Conservation (phyloP, 1,140 invertebrate species). For the Drosophila mayri region DNA sequence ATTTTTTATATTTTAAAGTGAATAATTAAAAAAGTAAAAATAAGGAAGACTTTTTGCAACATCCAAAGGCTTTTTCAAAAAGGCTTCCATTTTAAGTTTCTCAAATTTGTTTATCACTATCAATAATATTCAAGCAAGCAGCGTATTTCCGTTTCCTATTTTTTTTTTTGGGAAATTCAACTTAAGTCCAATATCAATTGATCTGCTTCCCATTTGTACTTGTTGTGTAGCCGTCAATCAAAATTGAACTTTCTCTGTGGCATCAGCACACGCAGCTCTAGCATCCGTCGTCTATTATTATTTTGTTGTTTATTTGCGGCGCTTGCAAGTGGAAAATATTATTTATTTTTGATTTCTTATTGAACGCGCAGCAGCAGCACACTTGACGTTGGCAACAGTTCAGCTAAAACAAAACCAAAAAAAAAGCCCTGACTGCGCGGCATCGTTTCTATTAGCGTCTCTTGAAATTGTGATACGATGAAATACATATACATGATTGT, state of each 20-base stretch:
- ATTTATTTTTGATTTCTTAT: conserved; percentile 55
- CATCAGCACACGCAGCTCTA: conserved; percentile 55
- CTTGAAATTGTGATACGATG: conserved; percentile 45
- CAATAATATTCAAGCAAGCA: background rate
- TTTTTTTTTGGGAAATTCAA: background rate
- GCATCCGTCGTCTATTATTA: conserved; percentile 11
- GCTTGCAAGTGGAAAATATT: conserved; percentile 59
- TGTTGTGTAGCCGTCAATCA: conserved; percentile 64
- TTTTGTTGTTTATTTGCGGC: conserved; percentile 43
- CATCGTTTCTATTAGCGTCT: conserved; percentile 54
- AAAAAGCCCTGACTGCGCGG: conserved; percentile 2
- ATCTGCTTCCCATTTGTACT: conserved; percentile 13
- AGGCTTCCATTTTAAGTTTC: background rate
- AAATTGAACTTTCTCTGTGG: conserved; percentile 66
- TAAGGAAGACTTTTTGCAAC: background rate
- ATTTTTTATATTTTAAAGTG: background rate
- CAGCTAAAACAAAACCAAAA: conserved; percentile 9
- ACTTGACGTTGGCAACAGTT: conserved; percentile 71
- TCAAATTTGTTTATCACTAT: conserved; percentile 2
- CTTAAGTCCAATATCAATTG: conserved; percentile 20
- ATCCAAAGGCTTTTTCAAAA: background rate
- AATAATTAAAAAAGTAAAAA: background rate
- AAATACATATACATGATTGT: background rate
- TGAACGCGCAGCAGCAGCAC: conserved; percentile 26
- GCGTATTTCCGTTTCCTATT: conserved; percentile 10